Evolutionary conservation across 2,888 invertebrate genomes (phyloP), one percentile per base, ranked within the genome.

Genomic region (Drosophila mulleri): DNA sequence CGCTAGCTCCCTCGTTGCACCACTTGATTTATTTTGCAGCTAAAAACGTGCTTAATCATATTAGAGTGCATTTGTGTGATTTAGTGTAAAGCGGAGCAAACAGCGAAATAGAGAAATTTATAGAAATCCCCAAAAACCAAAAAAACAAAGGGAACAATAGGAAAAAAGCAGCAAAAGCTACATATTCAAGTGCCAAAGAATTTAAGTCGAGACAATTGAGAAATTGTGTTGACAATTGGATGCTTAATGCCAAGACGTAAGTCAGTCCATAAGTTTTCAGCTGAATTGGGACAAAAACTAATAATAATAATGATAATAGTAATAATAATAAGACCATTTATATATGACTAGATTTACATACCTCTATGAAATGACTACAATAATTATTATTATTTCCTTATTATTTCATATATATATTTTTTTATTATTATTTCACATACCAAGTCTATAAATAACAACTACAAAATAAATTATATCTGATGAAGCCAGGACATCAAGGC

Each of bases 31-130:
- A 89, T 89, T 82, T 89, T 74, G 58, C 69, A 82, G 90, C 85
- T 89, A 83, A 82, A 88, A 89, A 91, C 89, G 89, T 91, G 90
- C 89, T 91, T 90, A 88, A 89, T 89, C 89, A 89, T 89, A 90
- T 90, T 83, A 90, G 83, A 89, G 89, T 90, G 90, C 88, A 87
- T 88, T 88, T 89, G 70, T 87, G 82, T 89, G 84, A 84, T 84
- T 84, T 89, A 89, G 76, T 81, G 67, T 68, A 58, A 75, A 76
- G 62, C 68, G 58, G 58, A 63, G 61, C 64, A 75, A 84, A 54
- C 65, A 60, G 62, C 69, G 56, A 72, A 66, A 52, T 53, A 41
- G 53, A 71, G 64, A 67, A 65, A 50, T 42, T 50, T 57, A 64
- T 23, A 53, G 58, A 62, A 75, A 39, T 57, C 32, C 57, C 32